Conservation (phyloP, 2,888 invertebrate species). For the Unio pictorum region DNA sequence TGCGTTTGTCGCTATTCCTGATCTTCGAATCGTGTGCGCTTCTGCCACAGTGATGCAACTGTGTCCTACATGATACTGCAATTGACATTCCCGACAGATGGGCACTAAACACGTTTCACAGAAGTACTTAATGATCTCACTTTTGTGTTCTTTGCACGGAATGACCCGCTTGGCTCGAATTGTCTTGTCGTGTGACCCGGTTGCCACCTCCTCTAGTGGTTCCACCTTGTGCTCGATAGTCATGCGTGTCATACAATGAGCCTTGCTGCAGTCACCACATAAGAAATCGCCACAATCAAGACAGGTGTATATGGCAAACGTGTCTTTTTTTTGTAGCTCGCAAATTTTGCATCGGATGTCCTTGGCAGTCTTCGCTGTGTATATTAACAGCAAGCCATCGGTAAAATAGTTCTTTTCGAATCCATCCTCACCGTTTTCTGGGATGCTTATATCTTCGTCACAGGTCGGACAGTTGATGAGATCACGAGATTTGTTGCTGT, state of each 20-base stretch:
- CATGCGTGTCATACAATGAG: conserved; percentile 37
- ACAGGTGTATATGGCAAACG: conserved; percentile 30
- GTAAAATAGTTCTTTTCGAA: conserved; percentile 40
- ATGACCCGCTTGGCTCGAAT: conserved; percentile 33
- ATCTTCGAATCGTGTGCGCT: conserved; percentile 22
- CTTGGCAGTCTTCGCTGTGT: conserved; percentile 25
- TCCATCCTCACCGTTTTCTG: conserved; percentile 23
- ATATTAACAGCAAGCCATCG: conserved; percentile 26
- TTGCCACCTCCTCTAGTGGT: conserved; percentile 29
- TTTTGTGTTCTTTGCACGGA: conserved; percentile 25
- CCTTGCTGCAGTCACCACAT: conserved; percentile 33
- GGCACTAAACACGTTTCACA: conserved; percentile 34
- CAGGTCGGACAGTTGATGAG: conserved; percentile 29
- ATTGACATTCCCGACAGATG: conserved; percentile 39
- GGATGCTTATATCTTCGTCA: conserved; percentile 24
- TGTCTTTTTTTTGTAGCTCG: conserved; percentile 29
- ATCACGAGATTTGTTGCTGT: conserved; percentile 21
- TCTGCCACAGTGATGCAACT: conserved; percentile 21
- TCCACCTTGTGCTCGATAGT: conserved; percentile 35
- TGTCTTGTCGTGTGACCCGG: conserved; percentile 28
- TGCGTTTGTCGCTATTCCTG: conserved; percentile 25
- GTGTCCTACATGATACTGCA: conserved; percentile 31
- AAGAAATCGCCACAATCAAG: conserved; percentile 40
- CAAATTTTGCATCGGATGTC: conserved; percentile 39
- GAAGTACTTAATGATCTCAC: conserved; percentile 32